Evolutionary conservation across 2,113 vertebrate species (phyloP), one percentile per base, ranked within the genome.

Genomic region (Malaclemys terrapin): DNA sequence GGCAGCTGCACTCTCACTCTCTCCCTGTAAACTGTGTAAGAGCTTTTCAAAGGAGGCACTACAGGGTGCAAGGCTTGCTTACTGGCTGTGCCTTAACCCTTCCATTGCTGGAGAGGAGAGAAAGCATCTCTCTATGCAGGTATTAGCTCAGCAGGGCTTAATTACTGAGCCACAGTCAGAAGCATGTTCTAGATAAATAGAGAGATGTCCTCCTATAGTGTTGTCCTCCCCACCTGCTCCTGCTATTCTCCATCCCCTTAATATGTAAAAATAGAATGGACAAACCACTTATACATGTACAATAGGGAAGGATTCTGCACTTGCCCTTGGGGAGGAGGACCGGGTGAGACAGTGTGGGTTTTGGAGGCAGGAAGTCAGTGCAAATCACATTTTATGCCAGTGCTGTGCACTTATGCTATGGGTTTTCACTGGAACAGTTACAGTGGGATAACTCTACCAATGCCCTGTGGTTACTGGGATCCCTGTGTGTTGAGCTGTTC

Each of bases 31-130:
- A 96, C 84, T 81, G 12, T 59, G 6, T 89, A 79, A 81, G 35
- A 2, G 97, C 97, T 96, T 97, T 98, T 98, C 97, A 97, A 96
- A 97, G 96, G 91, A 96, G 94, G 38, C 80, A 13, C 95, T 95
- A 56, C 49, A 86, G 96, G 93, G 84, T 94, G 49, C 19, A 87
- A 50, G 62, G 89, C 87, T 95, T 83, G 91, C 54, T 89, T 89
- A 87, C 27, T 94, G 31, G 72, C 93, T 79, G 72, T 84, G 16
- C 79, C 79, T 98, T 98, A 98, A 98, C 98, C 94, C 98, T 95
- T 97, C 53, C 27, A 0, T 89, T 76, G 93, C 97, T 96, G 87
- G 56, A 87, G 53, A 84, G 14, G 52, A 69, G 29, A 25, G 49
- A 84, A 22, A 91, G 17, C n/a, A 12, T 2, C 0, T 94, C 93